These are phyloP conservation scores for Siniperca scherzeri DNA, from an alignment of 2,797 vertebrate genomes.

Conservation along the genomic window DNA sequence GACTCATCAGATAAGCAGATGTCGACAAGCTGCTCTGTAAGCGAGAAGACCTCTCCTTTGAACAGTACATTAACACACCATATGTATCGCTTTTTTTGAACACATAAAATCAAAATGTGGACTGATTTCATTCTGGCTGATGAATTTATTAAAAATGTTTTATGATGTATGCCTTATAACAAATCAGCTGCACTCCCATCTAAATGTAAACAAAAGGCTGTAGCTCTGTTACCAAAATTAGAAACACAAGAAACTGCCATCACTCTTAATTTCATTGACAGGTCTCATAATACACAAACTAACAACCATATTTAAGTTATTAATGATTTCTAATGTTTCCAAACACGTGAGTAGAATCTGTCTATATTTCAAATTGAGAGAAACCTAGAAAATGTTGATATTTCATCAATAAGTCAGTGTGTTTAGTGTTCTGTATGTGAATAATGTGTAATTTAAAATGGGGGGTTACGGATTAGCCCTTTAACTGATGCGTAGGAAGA, in stretches of 20 bases:
- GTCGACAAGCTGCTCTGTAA: conserved; percentile 84
- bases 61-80: conserved; percentile 71
- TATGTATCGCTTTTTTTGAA: conserved; percentile 41
- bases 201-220: conserved; percentile 35
- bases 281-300: not conserved
- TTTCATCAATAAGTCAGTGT: not conserved
- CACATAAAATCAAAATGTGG: conserved; percentile 54
- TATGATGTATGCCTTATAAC: not conserved
- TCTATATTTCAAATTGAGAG: not conserved
- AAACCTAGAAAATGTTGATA: not conserved
- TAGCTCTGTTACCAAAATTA: conserved; percentile 4
- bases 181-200: conserved; percentile 18
- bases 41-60: conserved; percentile 75
- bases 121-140: conserved; percentile 32
- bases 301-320: conserved; percentile 2
- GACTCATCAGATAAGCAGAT: conserved; percentile 87
- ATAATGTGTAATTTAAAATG: too few relatives aligned
- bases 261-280: not conserved
- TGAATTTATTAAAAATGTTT: conserved; percentile 42
- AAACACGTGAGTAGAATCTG: not conserved
- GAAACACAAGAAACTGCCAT: conserved; percentile 4
- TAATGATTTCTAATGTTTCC: not conserved
- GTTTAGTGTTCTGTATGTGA: not conserved
- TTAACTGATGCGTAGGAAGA: not conserved
- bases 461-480: not conserved